These are phyloP conservation scores for Hirtodrosophila histrioides DNA, from an alignment of 2,888 invertebrate species.

Conservation along the genomic window DNA sequence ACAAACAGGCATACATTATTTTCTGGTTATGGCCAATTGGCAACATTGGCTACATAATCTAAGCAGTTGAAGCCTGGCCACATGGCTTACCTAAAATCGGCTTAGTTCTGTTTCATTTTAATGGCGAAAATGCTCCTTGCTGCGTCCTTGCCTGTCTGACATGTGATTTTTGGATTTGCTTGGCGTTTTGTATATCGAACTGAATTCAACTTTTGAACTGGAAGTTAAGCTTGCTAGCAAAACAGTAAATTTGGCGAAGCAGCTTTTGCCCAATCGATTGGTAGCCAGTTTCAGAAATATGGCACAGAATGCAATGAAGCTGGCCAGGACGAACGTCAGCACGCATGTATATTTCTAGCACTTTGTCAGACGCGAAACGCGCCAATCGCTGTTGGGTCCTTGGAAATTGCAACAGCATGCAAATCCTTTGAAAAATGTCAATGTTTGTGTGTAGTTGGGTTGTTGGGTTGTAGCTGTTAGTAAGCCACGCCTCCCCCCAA, in stretches of 20 bases:
- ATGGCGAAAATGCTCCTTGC: conserved; percentile 9
- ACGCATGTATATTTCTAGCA: conserved; percentile 62
- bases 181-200: background rate
- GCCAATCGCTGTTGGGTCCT: conserved; percentile 24
- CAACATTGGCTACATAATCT: conserved; percentile 12
- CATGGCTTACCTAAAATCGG: conserved; percentile 46
- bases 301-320: conserved; percentile 30
- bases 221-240: conserved; percentile 13
- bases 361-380: conserved; percentile 49
- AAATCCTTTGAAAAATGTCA: conserved; percentile 75
- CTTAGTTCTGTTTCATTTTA: conserved; percentile 57
- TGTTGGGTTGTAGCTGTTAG: too few species aligned
- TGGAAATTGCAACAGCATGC: conserved; percentile 52
- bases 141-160: background rate
- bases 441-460: conserved; percentile 67
- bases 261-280: conserved; percentile 42
- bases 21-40: conserved; percentile 4
- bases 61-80: conserved; percentile 7
- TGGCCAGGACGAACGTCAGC: conserved; percentile 4
- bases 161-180: conserved; percentile 5
- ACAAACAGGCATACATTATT: conserved; percentile 5
- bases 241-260: conserved; percentile 24
- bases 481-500: background rate
- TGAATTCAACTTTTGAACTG: conserved; percentile 23
- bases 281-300: conserved; percentile 53